phyloP scores from a whole-genome alignment of 2,113 vertebrate species.

The Electrona antarctica region DNA sequence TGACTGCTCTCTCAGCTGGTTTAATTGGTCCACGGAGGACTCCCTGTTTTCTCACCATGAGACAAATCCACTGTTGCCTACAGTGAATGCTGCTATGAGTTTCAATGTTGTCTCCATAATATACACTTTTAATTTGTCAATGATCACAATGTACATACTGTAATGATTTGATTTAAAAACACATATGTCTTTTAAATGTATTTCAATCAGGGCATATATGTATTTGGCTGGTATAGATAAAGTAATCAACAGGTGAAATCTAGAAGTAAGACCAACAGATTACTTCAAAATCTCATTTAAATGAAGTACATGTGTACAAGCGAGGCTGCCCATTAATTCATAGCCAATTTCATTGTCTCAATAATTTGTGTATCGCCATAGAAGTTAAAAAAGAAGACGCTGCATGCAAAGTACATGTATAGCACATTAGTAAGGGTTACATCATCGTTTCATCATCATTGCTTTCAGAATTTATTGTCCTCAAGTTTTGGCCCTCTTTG shows the following conservation, averaged over 20 bases:
- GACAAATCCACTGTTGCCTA: slow-evolving; percentile 67
- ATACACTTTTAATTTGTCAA: slow-evolving; percentile 33
- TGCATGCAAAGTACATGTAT: slow-evolving; percentile 81
- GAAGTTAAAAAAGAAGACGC: slow-evolving; percentile 70
- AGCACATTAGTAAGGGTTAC: slow-evolving; percentile 81
- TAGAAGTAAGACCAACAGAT: neutral
- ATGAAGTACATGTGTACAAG: neutral
- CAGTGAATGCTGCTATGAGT: slow-evolving; percentile 34
- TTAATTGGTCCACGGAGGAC: slow-evolving; percentile 83
- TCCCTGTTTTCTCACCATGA: slow-evolving; percentile 74
- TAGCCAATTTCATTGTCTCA: slow-evolving; percentile 45
- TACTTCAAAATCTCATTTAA: slow-evolving; percentile 2
- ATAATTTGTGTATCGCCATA: slow-evolving; percentile 47
- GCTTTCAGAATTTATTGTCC: slow-evolving; percentile 82
- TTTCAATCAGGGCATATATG: too few relatives aligned
- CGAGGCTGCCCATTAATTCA: slow-evolving; percentile 18
- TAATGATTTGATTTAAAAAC: neutral
- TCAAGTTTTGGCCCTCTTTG: slow-evolving; percentile 76
- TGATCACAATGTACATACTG: slow-evolving; percentile 10
- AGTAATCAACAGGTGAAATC: neutral
- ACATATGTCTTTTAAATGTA: neutral
- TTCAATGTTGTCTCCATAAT: slow-evolving; percentile 33
- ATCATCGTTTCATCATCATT: slow-evolving; percentile 84
- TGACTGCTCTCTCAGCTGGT: slow-evolving; percentile 74
- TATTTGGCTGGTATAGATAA: neutral